phyloP scores from a whole-genome alignment of 2,888 invertebrate genomes.

The Boloria selene region DNA sequence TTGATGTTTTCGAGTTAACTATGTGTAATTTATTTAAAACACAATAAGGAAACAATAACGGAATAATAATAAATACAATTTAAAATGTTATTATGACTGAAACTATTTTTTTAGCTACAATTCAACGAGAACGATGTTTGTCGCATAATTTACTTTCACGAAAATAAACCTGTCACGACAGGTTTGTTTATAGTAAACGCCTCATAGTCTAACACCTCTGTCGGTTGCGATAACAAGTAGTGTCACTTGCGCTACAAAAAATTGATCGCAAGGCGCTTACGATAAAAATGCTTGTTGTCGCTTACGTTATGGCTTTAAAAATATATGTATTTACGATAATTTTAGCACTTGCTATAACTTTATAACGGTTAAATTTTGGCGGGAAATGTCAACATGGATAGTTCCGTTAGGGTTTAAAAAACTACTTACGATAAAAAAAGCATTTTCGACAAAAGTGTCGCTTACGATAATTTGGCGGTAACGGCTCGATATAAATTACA shows the following conservation, averaged over 20 bases:
- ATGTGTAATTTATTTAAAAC: too few species aligned
- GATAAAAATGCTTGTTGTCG: conserved; percentile 1
- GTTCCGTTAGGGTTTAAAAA: conserved; percentile 8
- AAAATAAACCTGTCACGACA: background rate
- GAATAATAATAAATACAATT: too few species aligned
- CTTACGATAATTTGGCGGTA: too few species aligned
- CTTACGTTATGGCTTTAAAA: too few species aligned
- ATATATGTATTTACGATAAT: conserved; percentile 1
- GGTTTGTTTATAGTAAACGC: conserved; percentile 14
- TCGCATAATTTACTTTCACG: too few species aligned
- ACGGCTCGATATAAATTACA: too few species aligned
- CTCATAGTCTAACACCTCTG: background rate
- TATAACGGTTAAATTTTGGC: background rate
- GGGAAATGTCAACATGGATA: background rate
- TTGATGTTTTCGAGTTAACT: background rate
- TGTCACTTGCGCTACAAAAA: too few species aligned
- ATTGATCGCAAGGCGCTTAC: background rate
- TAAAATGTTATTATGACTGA: too few species aligned
- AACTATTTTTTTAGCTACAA: too few species aligned
- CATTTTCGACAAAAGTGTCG: background rate
- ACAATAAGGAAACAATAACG: too few species aligned
- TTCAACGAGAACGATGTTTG: too few species aligned
- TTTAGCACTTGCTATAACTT: conserved; percentile 4
- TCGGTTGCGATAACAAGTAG: background rate
- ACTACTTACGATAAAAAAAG: conserved; percentile 1